A percentile compares a stretch with the other conserved stretches of the same genome.
Conservation (phyloP, 2,888 invertebrate genomes). For the Ornithoptera priamus region DNA sequence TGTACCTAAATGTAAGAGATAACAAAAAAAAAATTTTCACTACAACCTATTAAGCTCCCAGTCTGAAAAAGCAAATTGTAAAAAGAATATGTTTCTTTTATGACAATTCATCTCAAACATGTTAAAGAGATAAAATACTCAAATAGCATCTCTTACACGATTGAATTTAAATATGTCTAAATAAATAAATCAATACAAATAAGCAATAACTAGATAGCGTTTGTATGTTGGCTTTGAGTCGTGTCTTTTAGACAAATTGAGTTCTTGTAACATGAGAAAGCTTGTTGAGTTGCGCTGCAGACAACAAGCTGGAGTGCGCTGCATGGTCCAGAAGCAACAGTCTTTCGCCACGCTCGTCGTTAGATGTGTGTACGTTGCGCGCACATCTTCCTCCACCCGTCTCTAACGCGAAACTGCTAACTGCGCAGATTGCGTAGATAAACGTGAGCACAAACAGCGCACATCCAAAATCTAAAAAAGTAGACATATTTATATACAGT, state of each 20-base stretch:
- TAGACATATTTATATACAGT: neutral
- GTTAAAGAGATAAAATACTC: neutral
- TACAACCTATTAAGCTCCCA: neutral
- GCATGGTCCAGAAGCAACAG: conserved; percentile 68
- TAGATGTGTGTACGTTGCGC: conserved; percentile 41
- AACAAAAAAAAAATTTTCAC: neutral
- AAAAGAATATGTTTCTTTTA: too few relatives aligned
- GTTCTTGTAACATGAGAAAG: conserved; percentile 63
- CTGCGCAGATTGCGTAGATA: conserved; percentile 71
- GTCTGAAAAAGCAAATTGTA: too few relatives aligned
- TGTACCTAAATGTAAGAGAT: neutral
- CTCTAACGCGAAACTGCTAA: conserved; percentile 69
- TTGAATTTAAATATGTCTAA: neutral
- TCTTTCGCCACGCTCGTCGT: conserved; percentile 66
- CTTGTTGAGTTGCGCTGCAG: conserved; percentile 70
- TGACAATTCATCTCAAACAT: neutral
- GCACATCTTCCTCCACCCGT: conserved; percentile 55
- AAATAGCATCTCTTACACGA: neutral
- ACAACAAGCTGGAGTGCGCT: conserved; percentile 69
- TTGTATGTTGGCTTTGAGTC: neutral
- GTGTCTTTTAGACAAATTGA: conserved; percentile 60
- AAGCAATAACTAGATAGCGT: conserved; percentile 1
- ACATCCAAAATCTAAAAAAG: conserved; percentile 65
- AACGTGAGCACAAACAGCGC: conserved; percentile 64
- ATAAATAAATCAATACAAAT: neutral